Base-by-base conservation (phyloP, 2,113 vertebrate species). In the Malurus elegans region DNA sequence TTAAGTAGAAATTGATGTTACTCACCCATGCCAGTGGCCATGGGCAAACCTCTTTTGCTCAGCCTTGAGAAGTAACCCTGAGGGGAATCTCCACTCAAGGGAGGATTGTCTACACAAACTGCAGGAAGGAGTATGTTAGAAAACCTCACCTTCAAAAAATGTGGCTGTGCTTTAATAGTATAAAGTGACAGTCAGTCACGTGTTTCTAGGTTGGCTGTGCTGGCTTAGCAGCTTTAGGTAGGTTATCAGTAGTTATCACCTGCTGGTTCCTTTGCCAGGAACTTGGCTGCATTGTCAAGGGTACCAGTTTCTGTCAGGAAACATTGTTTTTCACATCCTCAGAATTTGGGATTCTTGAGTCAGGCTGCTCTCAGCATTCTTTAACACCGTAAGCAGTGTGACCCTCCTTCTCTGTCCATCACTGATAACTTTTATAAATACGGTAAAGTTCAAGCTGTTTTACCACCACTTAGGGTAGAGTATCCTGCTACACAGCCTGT, bases 241-340 rank as follows among this genome's bases (percentile, higher is more conserved):
- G 42, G 13, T 57, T 75, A 31, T 31, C 44, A 66, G 20, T 42
- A 34, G 24, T 42, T 42, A 58, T 66, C 25, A 50, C 34, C 31
- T 58, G 20, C 42, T 75, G 19, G 42, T 48, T 66, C 70, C 60
- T 50, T 74, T 85, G 34, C 66, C 42, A 66, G 61, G 36, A 66
- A 6, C 50, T 75, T 66, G 31, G 19, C 25, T 50, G 12, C 2
- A 0, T 64, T 0, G 0, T 57, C 16, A 29, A 15, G 23, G 12
- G 40, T n/a, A 40, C 12, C 34, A 48, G 19, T 57, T 57, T 66
- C 70, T 66, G 70, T 66, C 51, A 57, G 61, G 31, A 48, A 74
- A 29, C 6, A 13, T 12, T 65, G 29, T 57, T 65, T 57, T 74
- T 57, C 34, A 34, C 29, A 29, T 29, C 42, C 34, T 85, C 24